Conservation (phyloP, 2,888 invertebrate species). For the Zhuqinia jingwanae region DNA sequence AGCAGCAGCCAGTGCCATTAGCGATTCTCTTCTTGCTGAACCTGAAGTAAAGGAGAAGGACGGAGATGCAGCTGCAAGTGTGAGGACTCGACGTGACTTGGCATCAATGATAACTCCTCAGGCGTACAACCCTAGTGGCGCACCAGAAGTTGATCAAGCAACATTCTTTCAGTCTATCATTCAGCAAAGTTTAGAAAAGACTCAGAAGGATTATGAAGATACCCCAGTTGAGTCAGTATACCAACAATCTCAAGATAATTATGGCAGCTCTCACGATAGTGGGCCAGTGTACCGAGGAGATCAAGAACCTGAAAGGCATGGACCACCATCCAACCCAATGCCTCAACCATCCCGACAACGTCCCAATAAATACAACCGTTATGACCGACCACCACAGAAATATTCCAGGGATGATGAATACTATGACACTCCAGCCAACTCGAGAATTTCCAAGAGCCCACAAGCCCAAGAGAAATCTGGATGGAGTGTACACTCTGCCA, state of each 20-base stretch:
- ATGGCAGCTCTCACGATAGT: neutral
- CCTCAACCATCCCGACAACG: slow-evolving; percentile 54
- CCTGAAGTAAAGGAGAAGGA: slow-evolving; percentile 49
- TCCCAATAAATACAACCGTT: slow-evolving; percentile 56
- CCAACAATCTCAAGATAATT: slow-evolving; percentile 29
- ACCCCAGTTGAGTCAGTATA: slow-evolving; percentile 50
- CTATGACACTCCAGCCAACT: slow-evolving; percentile 43
- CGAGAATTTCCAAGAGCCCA: slow-evolving; percentile 69
- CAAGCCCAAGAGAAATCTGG: slow-evolving; percentile 72
- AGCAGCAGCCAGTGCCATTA: neutral
- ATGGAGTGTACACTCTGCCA: slow-evolving; percentile 72
- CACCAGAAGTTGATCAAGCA: slow-evolving; percentile 75
- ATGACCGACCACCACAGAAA: slow-evolving; percentile 50
- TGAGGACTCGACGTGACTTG: slow-evolving; percentile 61
- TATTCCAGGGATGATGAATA: slow-evolving; percentile 62
- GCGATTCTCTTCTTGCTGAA: neutral
- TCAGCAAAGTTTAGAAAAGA: slow-evolving; percentile 79
- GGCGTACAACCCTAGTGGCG: slow-evolving; percentile 43
- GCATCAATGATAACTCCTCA: slow-evolving; percentile 57
- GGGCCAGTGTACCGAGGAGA: slow-evolving; percentile 43
- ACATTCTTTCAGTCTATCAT: slow-evolving; percentile 79
- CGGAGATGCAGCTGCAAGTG: neutral
- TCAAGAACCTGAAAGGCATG: slow-evolving; percentile 50
- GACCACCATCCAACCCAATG: slow-evolving; percentile 18
- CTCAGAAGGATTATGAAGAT: slow-evolving; percentile 77